Conservation (phyloP, 2,797 vertebrate genomes). For the Lutjanus argentimaculatus region DNA sequence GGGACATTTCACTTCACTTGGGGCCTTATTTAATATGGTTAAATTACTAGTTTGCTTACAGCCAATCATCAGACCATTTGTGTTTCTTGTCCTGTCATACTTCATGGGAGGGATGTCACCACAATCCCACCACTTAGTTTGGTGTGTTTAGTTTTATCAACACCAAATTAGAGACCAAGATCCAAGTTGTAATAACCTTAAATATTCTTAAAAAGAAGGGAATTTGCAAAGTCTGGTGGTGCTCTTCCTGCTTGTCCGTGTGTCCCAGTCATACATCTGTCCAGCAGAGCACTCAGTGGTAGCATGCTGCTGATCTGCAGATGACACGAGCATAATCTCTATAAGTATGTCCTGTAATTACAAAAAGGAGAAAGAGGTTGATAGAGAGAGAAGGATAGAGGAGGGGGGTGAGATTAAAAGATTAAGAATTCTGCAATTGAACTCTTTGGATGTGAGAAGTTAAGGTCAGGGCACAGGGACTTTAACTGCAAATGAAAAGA, state of each 20-base stretch:
- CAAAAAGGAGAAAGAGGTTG: conserved; percentile 71
- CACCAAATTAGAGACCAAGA: neutral
- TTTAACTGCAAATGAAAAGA: conserved; percentile 62
- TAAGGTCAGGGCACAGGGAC: conserved; percentile 57
- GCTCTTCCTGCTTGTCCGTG: conserved; percentile 25
- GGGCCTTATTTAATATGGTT: neutral
- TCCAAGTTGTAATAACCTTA: neutral
- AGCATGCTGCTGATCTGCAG: conserved; percentile 71
- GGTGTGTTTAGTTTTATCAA: neutral
- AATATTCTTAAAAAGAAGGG: conserved; percentile 14
- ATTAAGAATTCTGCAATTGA: conserved; percentile 82
- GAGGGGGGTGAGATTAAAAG: conserved; percentile 81
- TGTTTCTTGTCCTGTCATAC: neutral
- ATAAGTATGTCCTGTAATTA: conserved; percentile 83
- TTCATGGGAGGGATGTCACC: neutral
- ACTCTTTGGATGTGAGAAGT: conserved; percentile 76
- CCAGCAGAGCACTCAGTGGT: conserved; percentile 46
- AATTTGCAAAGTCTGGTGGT: neutral
- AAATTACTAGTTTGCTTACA: neutral
- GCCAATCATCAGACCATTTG: too few species aligned
- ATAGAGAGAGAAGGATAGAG: conserved; percentile 55
- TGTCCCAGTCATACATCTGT: conserved; percentile 63
- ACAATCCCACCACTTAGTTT: neutral
- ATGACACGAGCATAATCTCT: conserved; percentile 82
- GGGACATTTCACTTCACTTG: neutral